These are phyloP conservation scores for Craniophora ligustri DNA, from an alignment of 2,888 invertebrate species.

Conservation along the genomic window DNA sequence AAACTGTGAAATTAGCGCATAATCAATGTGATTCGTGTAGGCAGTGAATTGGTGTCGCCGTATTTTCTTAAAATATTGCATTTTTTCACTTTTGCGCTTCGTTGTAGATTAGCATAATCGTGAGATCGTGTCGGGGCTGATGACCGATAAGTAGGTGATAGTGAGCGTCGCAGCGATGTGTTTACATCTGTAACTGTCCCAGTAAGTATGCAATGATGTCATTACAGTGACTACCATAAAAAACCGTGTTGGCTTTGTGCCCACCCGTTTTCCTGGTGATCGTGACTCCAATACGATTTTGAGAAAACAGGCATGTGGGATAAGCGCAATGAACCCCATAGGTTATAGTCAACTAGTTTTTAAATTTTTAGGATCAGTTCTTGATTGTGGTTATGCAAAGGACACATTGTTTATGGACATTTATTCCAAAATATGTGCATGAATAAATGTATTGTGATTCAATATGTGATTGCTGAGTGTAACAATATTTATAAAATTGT, in stretches of 20 bases:
- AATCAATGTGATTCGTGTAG: slow-evolving; percentile 77
- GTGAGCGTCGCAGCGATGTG: slow-evolving; percentile 80
- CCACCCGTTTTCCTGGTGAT: slow-evolving; percentile 85
- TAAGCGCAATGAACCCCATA: slow-evolving; percentile 76
- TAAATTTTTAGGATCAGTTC: slow-evolving; percentile 65
- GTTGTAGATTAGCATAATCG: slow-evolving; percentile 60
- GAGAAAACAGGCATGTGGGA: slow-evolving; percentile 77
- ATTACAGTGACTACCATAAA: slow-evolving; percentile 83
- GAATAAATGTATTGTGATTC: slow-evolving; percentile 23
- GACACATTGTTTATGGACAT: slow-evolving; percentile 34
- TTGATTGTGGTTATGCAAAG: slow-evolving; percentile 53
- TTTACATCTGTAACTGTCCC: slow-evolving; percentile 84
- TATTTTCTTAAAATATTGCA: slow-evolving; percentile 70
- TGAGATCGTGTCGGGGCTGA: slow-evolving; percentile 50
- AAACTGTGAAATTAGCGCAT: slow-evolving; percentile 59
- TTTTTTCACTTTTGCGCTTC: slow-evolving; percentile 61
- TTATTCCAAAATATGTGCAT: slow-evolving; percentile 19
- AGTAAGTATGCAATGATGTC: slow-evolving; percentile 86
- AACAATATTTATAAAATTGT: slow-evolving; percentile 43
- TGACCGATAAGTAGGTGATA: slow-evolving; percentile 64
- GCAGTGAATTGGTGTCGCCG: slow-evolving; percentile 79
- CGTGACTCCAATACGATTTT: slow-evolving; percentile 76
- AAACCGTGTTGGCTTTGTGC: slow-evolving; percentile 87
- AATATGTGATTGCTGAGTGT: slow-evolving; percentile 34
- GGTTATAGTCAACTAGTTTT: slow-evolving; percentile 76